Base-by-base conservation (phyloP, 1,140 invertebrate species). In the Caenorhabditis latens region DNA sequence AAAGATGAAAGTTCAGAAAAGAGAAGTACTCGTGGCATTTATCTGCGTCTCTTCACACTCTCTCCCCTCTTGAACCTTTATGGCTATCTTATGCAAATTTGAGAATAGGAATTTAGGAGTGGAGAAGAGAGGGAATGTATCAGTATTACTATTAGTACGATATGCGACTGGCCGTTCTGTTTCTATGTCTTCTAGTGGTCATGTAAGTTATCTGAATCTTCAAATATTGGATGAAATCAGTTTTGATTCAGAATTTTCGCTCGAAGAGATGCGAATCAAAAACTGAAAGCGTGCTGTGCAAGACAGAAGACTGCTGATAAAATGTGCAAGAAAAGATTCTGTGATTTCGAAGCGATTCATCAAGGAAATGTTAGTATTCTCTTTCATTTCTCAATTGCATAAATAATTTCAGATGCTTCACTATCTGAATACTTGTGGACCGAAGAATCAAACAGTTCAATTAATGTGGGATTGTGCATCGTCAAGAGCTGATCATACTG, bases 401-500 rank as follows among this genome's bases (percentile, higher is more conserved):
- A 13, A n/a, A 79, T 90, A 32, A 46, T n/a, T 85, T 32, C 40
- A 90, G 84, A 58, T 84, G 83, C 67, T 90, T 21, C 58, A 86
- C 40, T 91, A 92, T 71, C 53, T 91, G 24, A 92, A 91, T 57
- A 85, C 87, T 24, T 91, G 91, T 86, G 79, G 83, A 11, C 83
- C 90, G 9, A 89, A 90, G 43, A 91, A 91, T 48, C 55, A 65
- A 14, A 91, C 91, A 8, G 89, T 91, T 14, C 42, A 48, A 48
- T 79, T 90, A 40, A 91, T 91, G 90, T 91, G 91, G 91, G 89
- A 90, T 57, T 91, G 91, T 84, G 91, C 90, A 42, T 89, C 91
- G 48, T 89, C 89, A n/a, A 86, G 90, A 58, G 71, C 65, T 13
- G 91, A 91, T 84, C 91, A 91, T 83, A 88, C 89, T 16, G 89